Evolutionary conservation across 2,888 invertebrate species (phyloP).

Genomic region (Camponotus fellah): DNA sequence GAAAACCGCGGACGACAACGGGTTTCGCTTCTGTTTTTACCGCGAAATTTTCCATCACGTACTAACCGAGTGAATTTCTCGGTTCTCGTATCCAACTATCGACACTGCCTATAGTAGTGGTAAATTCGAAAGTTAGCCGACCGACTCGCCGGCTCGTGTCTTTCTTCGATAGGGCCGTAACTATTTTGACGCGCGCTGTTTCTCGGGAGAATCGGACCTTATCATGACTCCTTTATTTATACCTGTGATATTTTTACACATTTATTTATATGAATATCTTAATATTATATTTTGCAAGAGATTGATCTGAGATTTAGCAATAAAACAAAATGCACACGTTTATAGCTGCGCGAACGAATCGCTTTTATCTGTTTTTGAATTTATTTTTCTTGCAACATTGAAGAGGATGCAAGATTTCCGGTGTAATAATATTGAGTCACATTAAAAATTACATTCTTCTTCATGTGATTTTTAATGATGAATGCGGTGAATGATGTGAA

Average conservation of each 20-base stretch:
- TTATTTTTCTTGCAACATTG: not conserved
- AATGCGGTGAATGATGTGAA: too few relatives aligned
- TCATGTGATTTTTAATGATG: too few relatives aligned
- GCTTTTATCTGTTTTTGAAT: not conserved
- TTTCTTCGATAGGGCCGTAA: conserved; percentile 77
- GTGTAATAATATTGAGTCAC: too few relatives aligned
- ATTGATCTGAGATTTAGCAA: not conserved
- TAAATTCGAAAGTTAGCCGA: conserved; percentile 81
- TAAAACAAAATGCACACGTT: not conserved
- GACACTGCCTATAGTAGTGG: conserved; percentile 69
- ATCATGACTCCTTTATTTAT: not conserved
- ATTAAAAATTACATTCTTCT: too few relatives aligned
- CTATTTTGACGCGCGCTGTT: conserved; percentile 52
- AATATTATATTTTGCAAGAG: not conserved
- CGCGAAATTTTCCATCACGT: conserved; percentile 80
- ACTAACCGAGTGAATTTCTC: conserved; percentile 79
- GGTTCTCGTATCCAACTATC: conserved; percentile 64
- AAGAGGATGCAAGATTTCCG: too few relatives aligned
- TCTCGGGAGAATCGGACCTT: not conserved
- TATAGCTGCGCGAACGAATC: not conserved
- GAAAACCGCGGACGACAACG: conserved; percentile 35
- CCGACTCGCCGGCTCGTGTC: conserved; percentile 72
- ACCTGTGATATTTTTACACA: not conserved
- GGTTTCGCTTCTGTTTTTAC: conserved; percentile 66
- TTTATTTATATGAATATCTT: not conserved